phyloP scores from a whole-genome alignment of 2,113 vertebrate genomes.

The Megaleporinus macrocephalus region DNA sequence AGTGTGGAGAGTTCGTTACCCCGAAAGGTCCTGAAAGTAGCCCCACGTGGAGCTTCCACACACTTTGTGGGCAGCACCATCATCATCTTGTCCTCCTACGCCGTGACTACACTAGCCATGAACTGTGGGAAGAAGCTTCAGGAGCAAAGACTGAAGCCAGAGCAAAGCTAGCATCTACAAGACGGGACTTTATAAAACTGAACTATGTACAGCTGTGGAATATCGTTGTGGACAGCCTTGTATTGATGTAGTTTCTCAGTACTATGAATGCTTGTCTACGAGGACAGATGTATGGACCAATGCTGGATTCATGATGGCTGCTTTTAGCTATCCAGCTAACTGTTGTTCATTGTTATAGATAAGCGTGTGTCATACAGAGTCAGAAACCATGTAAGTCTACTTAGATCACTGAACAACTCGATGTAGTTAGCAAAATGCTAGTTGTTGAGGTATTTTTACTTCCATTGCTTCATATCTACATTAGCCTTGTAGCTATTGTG shows the following conservation, averaged over 20 bases:
- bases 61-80: constrained; percentile 76
- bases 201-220: not conserved
- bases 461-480: not conserved
- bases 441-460: too few species aligned
- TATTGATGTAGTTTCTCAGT: not conserved
- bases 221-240: not conserved
- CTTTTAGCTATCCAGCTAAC: too few species aligned
- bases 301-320: too few species aligned
- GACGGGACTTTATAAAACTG: not conserved
- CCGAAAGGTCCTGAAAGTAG: constrained; percentile 55
- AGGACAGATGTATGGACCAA: too few species aligned
- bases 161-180: constrained; percentile 41
- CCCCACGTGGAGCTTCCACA: constrained; percentile 70
- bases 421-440: too few species aligned
- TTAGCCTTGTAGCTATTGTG: not conserved
- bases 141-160: constrained; percentile 62
- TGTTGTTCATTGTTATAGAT: too few species aligned
- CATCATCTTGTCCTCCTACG: constrained; percentile 74
- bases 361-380: too few species aligned
- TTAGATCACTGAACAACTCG: too few species aligned
- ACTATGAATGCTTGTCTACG: too few species aligned
- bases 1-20: constrained; percentile 38
- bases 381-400: too few species aligned
- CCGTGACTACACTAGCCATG: constrained; percentile 72
- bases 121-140: constrained; percentile 73